Conservation (phyloP, 2,797 vertebrate genomes). For the Tarsius wallacei region DNA sequence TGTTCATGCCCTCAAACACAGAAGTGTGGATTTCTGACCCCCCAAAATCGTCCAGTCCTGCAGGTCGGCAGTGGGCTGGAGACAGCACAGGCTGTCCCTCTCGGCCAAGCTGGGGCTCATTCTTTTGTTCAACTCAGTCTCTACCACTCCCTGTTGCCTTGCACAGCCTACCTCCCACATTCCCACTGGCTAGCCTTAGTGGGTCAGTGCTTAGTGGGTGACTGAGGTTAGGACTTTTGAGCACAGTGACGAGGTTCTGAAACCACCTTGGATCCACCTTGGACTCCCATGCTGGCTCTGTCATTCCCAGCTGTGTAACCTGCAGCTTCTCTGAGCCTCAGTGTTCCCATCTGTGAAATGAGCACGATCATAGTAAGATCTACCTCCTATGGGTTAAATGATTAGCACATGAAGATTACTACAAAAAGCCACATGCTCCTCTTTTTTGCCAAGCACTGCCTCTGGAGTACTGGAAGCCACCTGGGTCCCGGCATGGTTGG, state of each 20-base stretch:
- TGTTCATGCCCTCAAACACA: not conserved
- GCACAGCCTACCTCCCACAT: too few species aligned
- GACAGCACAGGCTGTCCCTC: not conserved
- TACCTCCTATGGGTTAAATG: not conserved
- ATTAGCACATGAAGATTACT: not conserved
- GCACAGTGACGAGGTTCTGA: not conserved
- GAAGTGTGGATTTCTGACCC: not conserved
- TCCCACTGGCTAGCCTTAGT: not conserved
- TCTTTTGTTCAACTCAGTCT: not conserved
- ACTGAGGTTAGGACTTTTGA: not conserved
- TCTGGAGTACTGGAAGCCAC: not conserved
- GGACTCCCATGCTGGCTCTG: not conserved
- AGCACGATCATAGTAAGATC: too few species aligned
- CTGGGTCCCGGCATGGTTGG: not conserved
- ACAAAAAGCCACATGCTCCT: too few species aligned
- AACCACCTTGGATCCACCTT: not conserved
- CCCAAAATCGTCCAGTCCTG: not conserved
- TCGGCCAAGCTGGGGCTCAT: too few species aligned
- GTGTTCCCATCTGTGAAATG: not conserved
- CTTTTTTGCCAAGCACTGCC: not conserved
- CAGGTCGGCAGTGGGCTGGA: not conserved
- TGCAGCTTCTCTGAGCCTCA: not conserved
- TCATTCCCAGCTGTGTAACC: not conserved
- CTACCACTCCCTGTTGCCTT: not conserved
- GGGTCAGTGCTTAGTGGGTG: not conserved